phyloP scores from a whole-genome alignment of 2,888 invertebrate genomes.

The Hesperia comma region DNA sequence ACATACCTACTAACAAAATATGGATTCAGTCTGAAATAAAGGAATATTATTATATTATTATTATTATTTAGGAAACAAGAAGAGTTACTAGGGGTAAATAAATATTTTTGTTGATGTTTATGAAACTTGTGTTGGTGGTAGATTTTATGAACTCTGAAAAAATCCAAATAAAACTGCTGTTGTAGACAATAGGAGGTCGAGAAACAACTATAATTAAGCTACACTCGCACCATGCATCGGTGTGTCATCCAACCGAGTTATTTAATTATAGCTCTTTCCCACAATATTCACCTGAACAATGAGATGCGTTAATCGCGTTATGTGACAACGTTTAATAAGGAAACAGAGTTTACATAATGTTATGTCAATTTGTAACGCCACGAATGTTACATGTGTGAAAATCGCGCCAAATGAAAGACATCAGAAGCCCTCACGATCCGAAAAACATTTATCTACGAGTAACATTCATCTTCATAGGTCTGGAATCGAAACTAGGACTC shows the following conservation, averaged over 20 bases:
- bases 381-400: slow-evolving; percentile 8
- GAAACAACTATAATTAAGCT: not conserved
- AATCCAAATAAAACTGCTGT: not conserved
- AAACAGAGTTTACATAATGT: slow-evolving; percentile 4
- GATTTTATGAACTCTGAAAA: no score
- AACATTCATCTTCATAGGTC: no score
- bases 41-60: no score
- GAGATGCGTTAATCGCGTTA: not conserved
- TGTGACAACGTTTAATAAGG: slow-evolving; percentile 7
- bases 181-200: not conserved
- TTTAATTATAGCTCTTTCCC: slow-evolving; percentile 27
- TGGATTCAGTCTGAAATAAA: no score
- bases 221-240: not conserved
- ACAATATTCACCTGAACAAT: not conserved
- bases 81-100: no score
- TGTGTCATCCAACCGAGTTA: not conserved
- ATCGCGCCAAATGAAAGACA: not conserved
- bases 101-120: no score
- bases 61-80: no score
- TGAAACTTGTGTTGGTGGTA: no score
- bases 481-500: no score
- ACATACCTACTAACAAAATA: no score
- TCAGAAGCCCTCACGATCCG: no score
- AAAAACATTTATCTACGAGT: no score
- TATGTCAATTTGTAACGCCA: slow-evolving; percentile 39